Evolutionary conservation across 2,888 invertebrate genomes (phyloP).

Genomic region (Calliphora vomitoria): DNA sequence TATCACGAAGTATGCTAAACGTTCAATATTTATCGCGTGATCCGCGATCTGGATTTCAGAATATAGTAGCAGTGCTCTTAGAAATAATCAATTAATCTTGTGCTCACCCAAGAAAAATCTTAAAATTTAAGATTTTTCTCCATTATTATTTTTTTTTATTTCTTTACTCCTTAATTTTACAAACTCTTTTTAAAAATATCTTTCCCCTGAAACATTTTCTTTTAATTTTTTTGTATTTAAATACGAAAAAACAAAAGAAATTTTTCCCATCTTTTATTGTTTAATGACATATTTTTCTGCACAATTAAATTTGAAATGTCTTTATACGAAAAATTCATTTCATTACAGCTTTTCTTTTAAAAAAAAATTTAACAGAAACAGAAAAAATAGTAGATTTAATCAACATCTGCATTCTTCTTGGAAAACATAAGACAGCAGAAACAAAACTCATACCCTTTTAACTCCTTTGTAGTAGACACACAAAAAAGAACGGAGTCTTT

Average conservation of each 20-base stretch:
- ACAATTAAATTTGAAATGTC: constrained; percentile 55
- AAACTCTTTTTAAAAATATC: too few relatives aligned
- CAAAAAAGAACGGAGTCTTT: constrained; percentile 21
- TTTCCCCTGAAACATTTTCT: too few relatives aligned
- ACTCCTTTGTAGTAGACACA: neutral
- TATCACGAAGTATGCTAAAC: too few relatives aligned
- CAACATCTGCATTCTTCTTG: constrained; percentile 45
- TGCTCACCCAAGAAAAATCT: too few relatives aligned
- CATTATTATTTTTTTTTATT: too few relatives aligned
- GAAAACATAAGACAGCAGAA: neutral
- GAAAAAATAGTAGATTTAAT: constrained; percentile 13
- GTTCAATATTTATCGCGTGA: too few relatives aligned
- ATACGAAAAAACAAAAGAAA: constrained; percentile 22
- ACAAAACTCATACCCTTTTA: constrained; percentile 29
- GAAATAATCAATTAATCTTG: too few relatives aligned
- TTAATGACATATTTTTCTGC: constrained; percentile 63
- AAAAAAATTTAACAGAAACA: constrained; percentile 1
- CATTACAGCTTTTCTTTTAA: constrained; percentile 21
- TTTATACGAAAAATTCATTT: constrained; percentile 36
- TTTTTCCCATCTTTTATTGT: constrained; percentile 42
- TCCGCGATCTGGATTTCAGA: too few relatives aligned
- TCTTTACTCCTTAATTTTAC: too few relatives aligned
- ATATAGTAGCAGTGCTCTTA: too few relatives aligned
- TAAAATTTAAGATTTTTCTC: too few relatives aligned
- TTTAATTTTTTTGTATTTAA: too few relatives aligned